Conservation (phyloP, 2,113 vertebrate species). For the Orthonyx spaldingii region DNA sequence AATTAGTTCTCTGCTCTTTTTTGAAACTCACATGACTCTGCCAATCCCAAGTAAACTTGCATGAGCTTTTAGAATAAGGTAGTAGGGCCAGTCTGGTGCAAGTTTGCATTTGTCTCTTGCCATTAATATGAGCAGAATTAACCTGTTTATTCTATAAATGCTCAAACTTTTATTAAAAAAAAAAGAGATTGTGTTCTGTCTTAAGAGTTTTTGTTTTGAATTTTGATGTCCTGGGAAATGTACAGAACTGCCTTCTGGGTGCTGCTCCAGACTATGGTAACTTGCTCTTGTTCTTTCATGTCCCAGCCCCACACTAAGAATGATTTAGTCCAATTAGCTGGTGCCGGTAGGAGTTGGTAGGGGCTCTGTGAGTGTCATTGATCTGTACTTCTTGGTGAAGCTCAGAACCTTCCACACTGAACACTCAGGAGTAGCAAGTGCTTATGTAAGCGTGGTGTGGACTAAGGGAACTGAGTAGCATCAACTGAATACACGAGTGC, state of each 20-base stretch:
- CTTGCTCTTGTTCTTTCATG: neutral
- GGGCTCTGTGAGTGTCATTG: neutral
- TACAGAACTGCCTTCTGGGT: neutral
- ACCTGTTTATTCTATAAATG: neutral
- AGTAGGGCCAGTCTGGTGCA: rapidly evolving
- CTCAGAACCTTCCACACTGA: neutral
- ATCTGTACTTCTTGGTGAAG: neutral
- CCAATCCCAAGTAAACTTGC: neutral
- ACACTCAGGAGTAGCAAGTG: neutral
- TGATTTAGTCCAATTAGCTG: neutral
- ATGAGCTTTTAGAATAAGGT: neutral
- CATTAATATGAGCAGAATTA: neutral
- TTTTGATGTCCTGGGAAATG: neutral
- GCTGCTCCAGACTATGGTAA: neutral
- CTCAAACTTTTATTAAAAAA: neutral
- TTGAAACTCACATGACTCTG: neutral
- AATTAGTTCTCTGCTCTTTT: neutral
- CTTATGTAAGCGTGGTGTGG: neutral
- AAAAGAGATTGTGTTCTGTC: neutral
- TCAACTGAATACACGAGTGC: neutral
- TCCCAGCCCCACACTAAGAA: neutral
- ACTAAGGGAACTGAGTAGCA: neutral
- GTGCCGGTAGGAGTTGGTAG: neutral
- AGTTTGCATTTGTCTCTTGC: neutral
- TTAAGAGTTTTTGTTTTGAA: neutral